phyloP scores from a whole-genome alignment of 2,113 vertebrate genomes.

The Sapajus apella region DNA sequence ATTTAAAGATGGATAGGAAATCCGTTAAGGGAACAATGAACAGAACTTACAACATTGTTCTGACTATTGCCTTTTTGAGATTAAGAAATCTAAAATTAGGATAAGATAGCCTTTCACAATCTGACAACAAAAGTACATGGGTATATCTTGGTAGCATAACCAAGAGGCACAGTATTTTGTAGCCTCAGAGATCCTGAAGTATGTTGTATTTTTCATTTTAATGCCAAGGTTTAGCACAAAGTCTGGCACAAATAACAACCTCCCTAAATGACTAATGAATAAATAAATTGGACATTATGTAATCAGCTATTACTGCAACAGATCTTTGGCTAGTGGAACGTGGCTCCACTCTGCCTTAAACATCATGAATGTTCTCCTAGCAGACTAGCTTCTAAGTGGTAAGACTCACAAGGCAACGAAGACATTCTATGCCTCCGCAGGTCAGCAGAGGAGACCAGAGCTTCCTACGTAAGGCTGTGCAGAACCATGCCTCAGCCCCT shows the following conservation, averaged over 20 bases:
- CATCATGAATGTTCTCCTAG: neutral
- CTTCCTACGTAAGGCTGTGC: accelerated
- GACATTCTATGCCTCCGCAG: neutral
- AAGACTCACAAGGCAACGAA: neutral
- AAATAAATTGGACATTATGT: neutral
- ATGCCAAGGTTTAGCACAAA: neutral
- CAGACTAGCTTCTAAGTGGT: neutral
- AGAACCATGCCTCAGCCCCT: neutral
- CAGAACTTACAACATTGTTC: neutral
- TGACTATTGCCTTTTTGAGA: neutral
- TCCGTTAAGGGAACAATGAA: neutral
- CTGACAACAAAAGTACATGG: neutral
- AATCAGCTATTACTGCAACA: neutral
- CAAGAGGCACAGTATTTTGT: neutral
- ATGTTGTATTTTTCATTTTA: neutral
- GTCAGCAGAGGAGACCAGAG: neutral
- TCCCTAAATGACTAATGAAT: neutral
- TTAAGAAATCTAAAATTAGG: neutral
- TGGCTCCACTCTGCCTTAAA: neutral
- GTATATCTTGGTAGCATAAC: neutral
- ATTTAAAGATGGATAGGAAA: neutral
- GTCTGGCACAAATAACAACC: neutral
- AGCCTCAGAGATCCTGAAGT: neutral
- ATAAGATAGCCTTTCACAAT: neutral
- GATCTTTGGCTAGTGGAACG: neutral